Evolutionary conservation across 1,140 invertebrate genomes (phyloP), one percentile per base, ranked within the genome.

Genomic region (Lethrus apterus): DNA sequence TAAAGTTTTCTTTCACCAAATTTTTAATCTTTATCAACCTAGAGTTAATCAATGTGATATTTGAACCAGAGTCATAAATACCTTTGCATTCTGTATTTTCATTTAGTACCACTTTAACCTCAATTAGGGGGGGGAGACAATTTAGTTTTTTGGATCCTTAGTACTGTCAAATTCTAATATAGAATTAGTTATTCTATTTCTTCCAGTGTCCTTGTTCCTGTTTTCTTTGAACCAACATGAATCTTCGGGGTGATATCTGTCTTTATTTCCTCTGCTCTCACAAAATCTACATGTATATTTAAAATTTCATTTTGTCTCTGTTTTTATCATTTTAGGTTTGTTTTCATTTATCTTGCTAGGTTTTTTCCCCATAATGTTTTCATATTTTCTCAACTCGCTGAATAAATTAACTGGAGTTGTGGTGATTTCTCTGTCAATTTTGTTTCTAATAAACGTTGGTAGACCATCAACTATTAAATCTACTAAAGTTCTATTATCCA

Each of bases 11-110:
- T 55, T 30, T 33, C 51, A 48, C 13, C 60, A 19, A 49, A 17
- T 38, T 4, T 38, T 15, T 38, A 17, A 15, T 7, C 19, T 38
- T 38, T 20, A 20, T 7, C 19, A 15, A 17, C 13, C 51, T 60
- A 41, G 57, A 48, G 51, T 62, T 60, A 20, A 60, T 62, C 11
- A 60, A 35, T 17, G 55, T 57, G 17, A 56, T 51, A 48, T 62
- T 56, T 42, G 54, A 56, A 8, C 56, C 58, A 13, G 59, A 44
- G 38, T 60, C 54, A 50, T 60, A 55, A 26, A 56, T 33, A 29
- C 48, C 58, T 3, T 18, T 34, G 17, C 52, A 11, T 49, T 51
- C 31, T 41, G 56, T 26, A 11, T 33, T 48, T 20, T 55, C 36
- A 49, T 60, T 52, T 42, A 56, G 30, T 46, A 44, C 11, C 35